phyloP scores from a whole-genome alignment of 2,113 vertebrate species.

The Brienomyrus brachyistius region DNA sequence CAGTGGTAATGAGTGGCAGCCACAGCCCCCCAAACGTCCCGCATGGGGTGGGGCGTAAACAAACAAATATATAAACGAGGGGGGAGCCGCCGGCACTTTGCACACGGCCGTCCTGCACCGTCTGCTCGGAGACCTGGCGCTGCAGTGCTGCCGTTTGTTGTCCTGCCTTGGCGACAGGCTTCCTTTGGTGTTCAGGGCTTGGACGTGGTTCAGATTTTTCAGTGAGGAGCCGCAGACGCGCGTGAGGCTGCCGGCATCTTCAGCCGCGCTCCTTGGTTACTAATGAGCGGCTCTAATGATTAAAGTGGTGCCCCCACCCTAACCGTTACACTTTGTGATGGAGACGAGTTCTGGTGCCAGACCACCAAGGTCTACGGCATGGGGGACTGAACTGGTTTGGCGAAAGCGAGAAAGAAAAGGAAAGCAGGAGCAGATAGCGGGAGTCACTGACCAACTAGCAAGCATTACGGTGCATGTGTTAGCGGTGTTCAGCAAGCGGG shows the following conservation, averaged over 20 bases:
- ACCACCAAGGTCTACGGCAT: background rate
- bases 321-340: background rate
- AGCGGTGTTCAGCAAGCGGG: background rate
- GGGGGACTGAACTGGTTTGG: background rate
- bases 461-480: background rate
- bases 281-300: background rate
- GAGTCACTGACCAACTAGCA: background rate
- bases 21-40: background rate
- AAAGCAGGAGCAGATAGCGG: too few species aligned
- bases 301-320: background rate
- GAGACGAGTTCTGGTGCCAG: background rate
- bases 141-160: slow-evolving; percentile 35
- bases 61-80: slow-evolving; percentile 3
- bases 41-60: background rate
- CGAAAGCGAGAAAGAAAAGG: background rate
- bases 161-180: slow-evolving; percentile 29
- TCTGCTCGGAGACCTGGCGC: slow-evolving; percentile 38
- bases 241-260: background rate
- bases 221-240: background rate
- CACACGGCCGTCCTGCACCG: slow-evolving; percentile 29
- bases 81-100: background rate
- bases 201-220: background rate
- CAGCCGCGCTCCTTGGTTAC: background rate
- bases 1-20: background rate
- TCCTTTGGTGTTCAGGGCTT: background rate